Percentiles rank a stretch among this genome's conserved stretches.
These are phyloP conservation scores for Seriola rivoliana DNA, from an alignment of 2,113 vertebrate species.

Conservation along the genomic window DNA sequence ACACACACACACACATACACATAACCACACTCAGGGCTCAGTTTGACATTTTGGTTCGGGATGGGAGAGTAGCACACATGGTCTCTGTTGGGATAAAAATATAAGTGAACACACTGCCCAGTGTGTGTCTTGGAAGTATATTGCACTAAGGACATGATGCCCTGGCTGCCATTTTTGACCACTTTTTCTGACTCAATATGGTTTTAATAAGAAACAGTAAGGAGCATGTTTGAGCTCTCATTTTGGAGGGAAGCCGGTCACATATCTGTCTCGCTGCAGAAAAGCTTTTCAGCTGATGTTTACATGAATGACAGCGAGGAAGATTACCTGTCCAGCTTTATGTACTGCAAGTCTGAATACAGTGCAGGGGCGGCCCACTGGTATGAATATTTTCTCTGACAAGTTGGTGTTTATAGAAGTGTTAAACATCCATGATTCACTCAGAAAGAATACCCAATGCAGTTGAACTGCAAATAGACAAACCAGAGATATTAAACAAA, in stretches of 20 bases:
- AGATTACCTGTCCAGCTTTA: too few species aligned
- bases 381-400: not conserved
- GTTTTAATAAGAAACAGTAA: not conserved
- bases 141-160: not conserved
- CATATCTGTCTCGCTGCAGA: not conserved
- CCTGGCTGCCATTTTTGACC: not conserved
- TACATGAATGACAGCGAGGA: too few species aligned
- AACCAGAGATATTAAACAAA: not conserved
- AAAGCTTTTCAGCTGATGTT: too few species aligned
- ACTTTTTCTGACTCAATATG: not conserved
- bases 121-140: not conserved
- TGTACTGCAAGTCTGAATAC: too few species aligned
- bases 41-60: constrained; percentile 24
- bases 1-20: not conserved
- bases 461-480: not conserved
- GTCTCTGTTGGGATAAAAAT: constrained; percentile 1
- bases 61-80: not conserved
- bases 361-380: too few species aligned
- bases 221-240: not conserved
- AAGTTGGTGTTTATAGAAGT: not conserved
- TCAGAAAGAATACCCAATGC: not conserved
- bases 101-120: not conserved
- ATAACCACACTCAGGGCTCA: not conserved
- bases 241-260: not conserved
- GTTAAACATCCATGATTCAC: not conserved